Evolutionary conservation across 2,888 invertebrate species (phyloP), one percentile per base, ranked within the genome.

Genomic region (Pammene aurita): DNA sequence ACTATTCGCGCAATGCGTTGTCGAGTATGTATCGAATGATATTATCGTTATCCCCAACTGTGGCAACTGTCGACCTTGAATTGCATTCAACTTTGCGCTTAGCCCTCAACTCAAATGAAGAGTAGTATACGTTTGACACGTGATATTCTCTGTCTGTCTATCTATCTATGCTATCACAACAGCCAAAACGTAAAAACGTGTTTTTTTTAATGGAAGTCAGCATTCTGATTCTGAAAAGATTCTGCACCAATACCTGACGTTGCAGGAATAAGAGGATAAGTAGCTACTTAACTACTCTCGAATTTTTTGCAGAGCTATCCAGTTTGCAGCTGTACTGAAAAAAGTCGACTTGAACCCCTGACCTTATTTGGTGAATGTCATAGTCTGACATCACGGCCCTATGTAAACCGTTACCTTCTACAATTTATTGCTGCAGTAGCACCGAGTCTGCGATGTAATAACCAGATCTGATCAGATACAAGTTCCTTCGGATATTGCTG

Each of bases 301-400:
- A n/a, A n/a, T n/a, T n/a, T n/a, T n/a, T n/a, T n/a, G n/a, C n/a
- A n/a, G n/a, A n/a, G n/a, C n/a, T n/a, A n/a, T n/a, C n/a, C n/a
- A n/a, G n/a, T n/a, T n/a, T n/a, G n/a, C n/a, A 26, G 11, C n/a
- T 54, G 34, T n/a, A 18, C n/a, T n/a, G 13, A 54, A 54, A 54
- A 54, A 34, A 26, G 34, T 26, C 13, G n/a, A 54, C n/a, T 2
- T 10, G 54, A 35, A 0, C 34, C 54, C 54, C 34, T 34, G 54
- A 58, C 57, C 58, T 64, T 46, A 64, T 68, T 68, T 55, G 48
- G 50, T 66, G 42, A 61, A 70, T 57, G 61, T 61, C 56, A 55
- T 42, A 38, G 7, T n/a, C 18, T 61, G 65, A 54, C 42, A 54
- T 61, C 65, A 61, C 13, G 44, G 58, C 18, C 63, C 62, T 54